A percentile compares a stretch with the other conserved stretches of the same genome.
phyloP scores from a whole-genome alignment of 2,888 invertebrate species.

The Microplitis manilae region DNA sequence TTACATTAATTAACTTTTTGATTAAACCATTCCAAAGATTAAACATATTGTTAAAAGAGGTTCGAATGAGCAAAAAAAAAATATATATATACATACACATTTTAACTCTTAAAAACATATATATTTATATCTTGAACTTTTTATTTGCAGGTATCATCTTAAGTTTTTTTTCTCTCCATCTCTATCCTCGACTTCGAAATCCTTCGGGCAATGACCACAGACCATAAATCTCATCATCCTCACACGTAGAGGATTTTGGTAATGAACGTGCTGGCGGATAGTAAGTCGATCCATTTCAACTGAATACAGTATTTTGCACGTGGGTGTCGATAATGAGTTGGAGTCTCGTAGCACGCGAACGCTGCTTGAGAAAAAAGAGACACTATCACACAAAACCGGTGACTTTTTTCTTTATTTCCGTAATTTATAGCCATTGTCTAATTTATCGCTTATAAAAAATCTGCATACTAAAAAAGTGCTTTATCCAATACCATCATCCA shows the following conservation, averaged over 20 bases:
- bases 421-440: not conserved
- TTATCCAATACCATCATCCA: not conserved
- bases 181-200: slow-evolving; percentile 16
- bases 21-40: not conserved
- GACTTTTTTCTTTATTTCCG: not conserved
- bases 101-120: not conserved
- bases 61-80: not conserved
- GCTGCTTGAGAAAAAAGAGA: slow-evolving; percentile 18
- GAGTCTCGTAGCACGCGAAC: slow-evolving; percentile 40
- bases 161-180: slow-evolving; percentile 4
- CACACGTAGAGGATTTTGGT: slow-evolving; percentile 36
- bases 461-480: not conserved
- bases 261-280: slow-evolving; percentile 36
- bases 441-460: not conserved
- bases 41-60: slow-evolving; percentile 8
- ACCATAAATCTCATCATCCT: slow-evolving; percentile 11
- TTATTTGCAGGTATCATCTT: slow-evolving; percentile 1
- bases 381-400: not conserved
- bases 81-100: not conserved
- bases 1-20: not conserved
- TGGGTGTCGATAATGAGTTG: slow-evolving; percentile 53
- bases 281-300: slow-evolving; percentile 43
- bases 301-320: slow-evolving; percentile 39
- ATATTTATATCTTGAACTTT: not conserved
- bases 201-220: slow-evolving; percentile 31